Conservation (phyloP, 1,140 invertebrate species). For the Hycleus cichorii region DNA sequence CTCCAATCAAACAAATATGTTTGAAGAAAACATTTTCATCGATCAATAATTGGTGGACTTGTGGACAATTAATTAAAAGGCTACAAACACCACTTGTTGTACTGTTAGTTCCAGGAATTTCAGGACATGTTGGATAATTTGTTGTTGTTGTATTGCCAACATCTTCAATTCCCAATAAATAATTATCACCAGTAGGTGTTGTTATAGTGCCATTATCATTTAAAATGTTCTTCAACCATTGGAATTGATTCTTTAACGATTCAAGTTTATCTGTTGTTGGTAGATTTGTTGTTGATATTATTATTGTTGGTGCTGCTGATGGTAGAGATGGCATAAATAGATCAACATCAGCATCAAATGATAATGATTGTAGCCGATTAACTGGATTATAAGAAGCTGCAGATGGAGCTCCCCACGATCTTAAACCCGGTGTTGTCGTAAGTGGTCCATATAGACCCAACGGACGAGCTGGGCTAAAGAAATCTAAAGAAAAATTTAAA, state of each 20-base stretch:
- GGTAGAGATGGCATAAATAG: no score
- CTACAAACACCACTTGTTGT: slow-evolving; percentile 21
- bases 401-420: no score
- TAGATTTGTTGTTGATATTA: background rate
- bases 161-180: slow-evolving; percentile 23
- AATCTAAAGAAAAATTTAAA: no score
- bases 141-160: slow-evolving; percentile 13
- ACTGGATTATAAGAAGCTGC: no score
- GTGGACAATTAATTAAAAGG: slow-evolving; percentile 25
- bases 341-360: no score
- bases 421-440: no score
- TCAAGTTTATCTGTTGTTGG: background rate
- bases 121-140: slow-evolving; percentile 15
- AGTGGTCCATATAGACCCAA: no score
- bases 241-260: slow-evolving; percentile 15
- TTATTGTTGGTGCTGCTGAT: no score
- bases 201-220: slow-evolving; percentile 20
- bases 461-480: no score
- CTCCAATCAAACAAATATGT: slow-evolving; percentile 23
- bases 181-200: slow-evolving; percentile 11
- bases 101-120: slow-evolving; percentile 10
- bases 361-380: no score
- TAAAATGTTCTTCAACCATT: slow-evolving; percentile 22
- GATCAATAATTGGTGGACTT: slow-evolving; percentile 17
- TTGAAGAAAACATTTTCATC: slow-evolving; percentile 20